Evolutionary conservation across 2,888 invertebrate species (phyloP), one percentile per base, ranked within the genome.

Genomic region (Ochropleura leucogaster): DNA sequence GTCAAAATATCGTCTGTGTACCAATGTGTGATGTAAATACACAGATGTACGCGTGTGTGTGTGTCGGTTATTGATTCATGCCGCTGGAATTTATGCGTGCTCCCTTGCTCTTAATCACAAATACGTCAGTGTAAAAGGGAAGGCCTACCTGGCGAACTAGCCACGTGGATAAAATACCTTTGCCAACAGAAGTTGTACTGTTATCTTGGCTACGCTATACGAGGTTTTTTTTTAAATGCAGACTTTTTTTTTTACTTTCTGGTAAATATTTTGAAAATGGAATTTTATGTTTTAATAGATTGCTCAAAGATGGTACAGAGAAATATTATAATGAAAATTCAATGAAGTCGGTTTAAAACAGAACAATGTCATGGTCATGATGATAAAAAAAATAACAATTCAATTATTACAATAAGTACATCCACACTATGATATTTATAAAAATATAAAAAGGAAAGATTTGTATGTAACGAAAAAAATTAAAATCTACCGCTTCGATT

Each of bases 21-120:
- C 81, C 81, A 83, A 83, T 92, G 94, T 95, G 94, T 95, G 93
- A 90, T 89, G 92, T 92, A 91, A 90, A 89, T 86, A 90, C 90
- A 85, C 82, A 87, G 86, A 86, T 88, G 87, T 89, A 83, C 85
- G 85, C 81, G 85, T 88, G 94, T 94, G 95, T 95, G 94, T 89
- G 94, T 94, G 92, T 89, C 90, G 93, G 93, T 95, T 96, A 96
- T 96, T 96, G 96, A 96, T 96, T 96, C 94, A 95, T 94, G 93
- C 91, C 91, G 89, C 91, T 92, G 90, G 93, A 93, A 95, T 94
- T 95, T 95, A 94, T 94, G 94, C 95, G 91, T 93, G 86, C 95
- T 94, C 94, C 92, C 93, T 96, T 95, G 89, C 95, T 93, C 95
- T 91, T 93, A 94, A 94, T 95, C 92, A 94, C 90, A 94, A 94